Evolutionary conservation across 1,140 invertebrate genomes (phyloP).

Genomic region (Trichomalopsis sarcophagae): DNA sequence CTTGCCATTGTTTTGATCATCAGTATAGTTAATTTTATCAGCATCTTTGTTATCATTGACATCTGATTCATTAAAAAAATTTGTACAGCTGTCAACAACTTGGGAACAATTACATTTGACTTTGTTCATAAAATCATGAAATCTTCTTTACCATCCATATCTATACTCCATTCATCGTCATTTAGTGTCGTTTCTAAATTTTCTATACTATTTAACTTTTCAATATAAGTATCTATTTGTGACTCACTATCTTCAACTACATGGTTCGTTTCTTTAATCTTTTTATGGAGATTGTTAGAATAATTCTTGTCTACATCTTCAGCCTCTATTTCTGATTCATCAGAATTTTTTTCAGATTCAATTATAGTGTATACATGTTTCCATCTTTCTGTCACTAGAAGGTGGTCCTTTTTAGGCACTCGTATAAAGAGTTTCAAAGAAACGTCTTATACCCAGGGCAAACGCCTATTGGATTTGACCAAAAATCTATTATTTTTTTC

Average conservation of each 20-base stretch:
- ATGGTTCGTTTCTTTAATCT: neutral
- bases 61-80: neutral
- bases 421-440: too few relatives aligned
- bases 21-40: neutral
- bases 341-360: neutral
- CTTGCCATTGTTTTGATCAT: neutral
- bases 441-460: too few relatives aligned
- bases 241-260: neutral
- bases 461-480: too few relatives aligned
- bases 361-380: too few relatives aligned
- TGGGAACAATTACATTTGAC: neutral
- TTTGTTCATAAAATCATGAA: neutral
- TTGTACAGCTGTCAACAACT: neutral
- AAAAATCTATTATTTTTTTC: too few relatives aligned
- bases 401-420: too few relatives aligned
- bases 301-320: neutral
- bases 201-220: too few relatives aligned
- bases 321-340: neutral
- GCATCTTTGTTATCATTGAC: neutral
- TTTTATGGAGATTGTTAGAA: neutral
- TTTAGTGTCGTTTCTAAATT: too few relatives aligned
- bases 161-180: neutral
- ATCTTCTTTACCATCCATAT: neutral
- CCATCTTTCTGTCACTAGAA: too few relatives aligned
- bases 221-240: too few relatives aligned